Conservation (phyloP, 2,888 invertebrate genomes). For the Deilephila porcellus region DNA sequence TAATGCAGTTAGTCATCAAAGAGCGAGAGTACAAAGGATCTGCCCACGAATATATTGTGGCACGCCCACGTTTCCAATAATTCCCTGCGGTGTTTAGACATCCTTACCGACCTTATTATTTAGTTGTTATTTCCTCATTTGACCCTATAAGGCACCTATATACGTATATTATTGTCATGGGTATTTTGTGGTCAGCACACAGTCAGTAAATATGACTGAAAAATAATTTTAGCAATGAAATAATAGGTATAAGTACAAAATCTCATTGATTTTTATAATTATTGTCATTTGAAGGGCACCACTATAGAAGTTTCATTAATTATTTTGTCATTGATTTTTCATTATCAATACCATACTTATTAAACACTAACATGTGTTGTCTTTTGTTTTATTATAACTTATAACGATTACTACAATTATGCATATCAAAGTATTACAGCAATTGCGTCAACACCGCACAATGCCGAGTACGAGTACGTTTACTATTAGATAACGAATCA, state of each 20-base stretch:
- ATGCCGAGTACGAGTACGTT: constrained; percentile 46
- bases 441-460: constrained; percentile 53
- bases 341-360: background rate
- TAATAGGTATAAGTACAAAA: background rate
- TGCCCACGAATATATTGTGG: constrained; percentile 47
- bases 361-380: background rate
- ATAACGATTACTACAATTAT: constrained; percentile 21
- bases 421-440: constrained; percentile 31
- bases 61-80: constrained; percentile 10
- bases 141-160: background rate
- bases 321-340: background rate
- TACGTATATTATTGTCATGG: constrained; percentile 21
- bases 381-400: constrained; percentile 16
- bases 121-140: background rate
- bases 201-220: background rate
- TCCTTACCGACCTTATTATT: background rate
- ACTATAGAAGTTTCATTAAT: background rate
- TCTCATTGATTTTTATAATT: background rate
- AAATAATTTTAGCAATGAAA: too few relatives aligned
- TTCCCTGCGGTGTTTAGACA: background rate
- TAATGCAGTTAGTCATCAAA: constrained; percentile 65
- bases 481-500: constrained; percentile 65
- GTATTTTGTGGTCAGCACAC: background rate
- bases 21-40: constrained; percentile 42
- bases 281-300: background rate